Evolutionary conservation across 2,797 vertebrate species (phyloP).

Genomic region (Tadarida brasiliensis): DNA sequence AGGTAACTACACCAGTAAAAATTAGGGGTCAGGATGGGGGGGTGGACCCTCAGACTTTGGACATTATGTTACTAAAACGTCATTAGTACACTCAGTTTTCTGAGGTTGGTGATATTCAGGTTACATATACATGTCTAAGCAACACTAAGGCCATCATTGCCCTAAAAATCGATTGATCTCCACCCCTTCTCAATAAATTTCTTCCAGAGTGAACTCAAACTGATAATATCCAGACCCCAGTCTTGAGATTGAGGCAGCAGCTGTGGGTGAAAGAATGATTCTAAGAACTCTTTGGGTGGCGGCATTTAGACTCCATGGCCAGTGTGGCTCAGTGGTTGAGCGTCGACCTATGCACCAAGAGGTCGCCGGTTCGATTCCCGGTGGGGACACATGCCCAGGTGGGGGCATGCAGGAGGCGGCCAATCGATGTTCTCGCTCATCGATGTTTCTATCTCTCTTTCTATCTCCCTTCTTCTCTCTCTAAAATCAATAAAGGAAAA

Average conservation of each 20-base stretch:
- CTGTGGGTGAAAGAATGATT: not conserved
- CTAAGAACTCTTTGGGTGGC: not conserved
- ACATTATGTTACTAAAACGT: not conserved
- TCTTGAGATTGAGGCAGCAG: not conserved
- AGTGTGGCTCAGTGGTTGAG: too few relatives aligned
- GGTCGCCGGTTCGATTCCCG: too few relatives aligned
- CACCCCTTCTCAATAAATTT: slow-evolving; percentile 3
- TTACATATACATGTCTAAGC: not conserved
- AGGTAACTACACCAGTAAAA: not conserved
- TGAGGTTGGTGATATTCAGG: not conserved
- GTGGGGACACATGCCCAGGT: too few relatives aligned
- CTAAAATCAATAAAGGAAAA: too few relatives aligned
- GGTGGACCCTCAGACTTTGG: not conserved
- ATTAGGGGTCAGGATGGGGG: not conserved
- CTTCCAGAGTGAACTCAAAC: not conserved
- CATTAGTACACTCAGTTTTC: not conserved
- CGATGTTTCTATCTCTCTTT: too few relatives aligned
- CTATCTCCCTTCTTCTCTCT: too few relatives aligned
- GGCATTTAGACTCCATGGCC: not conserved
- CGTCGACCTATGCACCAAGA: too few relatives aligned
- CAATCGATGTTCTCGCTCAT: too few relatives aligned
- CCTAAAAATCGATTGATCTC: not conserved
- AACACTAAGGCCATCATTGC: not conserved
- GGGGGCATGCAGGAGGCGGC: too few relatives aligned
- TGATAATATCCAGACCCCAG: not conserved